Percentiles rank a stretch among this genome's conserved stretches.
These are phyloP conservation scores for Aegypius monachus DNA, from an alignment of 2,113 vertebrate species.

Conservation along the genomic window DNA sequence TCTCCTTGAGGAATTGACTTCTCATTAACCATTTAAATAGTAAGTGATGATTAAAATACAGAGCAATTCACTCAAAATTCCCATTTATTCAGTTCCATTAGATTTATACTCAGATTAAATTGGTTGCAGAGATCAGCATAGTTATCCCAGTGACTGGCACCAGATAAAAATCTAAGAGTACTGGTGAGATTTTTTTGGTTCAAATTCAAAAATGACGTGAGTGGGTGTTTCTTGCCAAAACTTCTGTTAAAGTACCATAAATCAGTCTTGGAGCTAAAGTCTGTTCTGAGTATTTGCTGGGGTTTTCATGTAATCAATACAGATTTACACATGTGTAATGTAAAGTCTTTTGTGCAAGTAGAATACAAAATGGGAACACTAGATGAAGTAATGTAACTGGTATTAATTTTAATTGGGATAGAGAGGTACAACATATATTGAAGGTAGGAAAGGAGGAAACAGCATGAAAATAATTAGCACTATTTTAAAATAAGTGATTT, in stretches of 20 bases:
- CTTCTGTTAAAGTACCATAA: neutral
- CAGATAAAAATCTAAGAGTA: constrained; percentile 21
- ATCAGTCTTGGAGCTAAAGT: neutral
- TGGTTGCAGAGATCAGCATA: neutral
- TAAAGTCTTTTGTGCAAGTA: neutral
- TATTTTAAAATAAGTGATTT: neutral
- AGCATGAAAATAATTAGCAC: constrained; percentile 12
- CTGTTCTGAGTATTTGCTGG: neutral
- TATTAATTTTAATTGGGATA: neutral
- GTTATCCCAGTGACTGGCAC: neutral
- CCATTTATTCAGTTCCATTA: neutral
- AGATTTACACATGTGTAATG: neutral
- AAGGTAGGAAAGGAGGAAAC: neutral
- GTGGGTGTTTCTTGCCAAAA: neutral
- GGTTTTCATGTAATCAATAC: neutral
- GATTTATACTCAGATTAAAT: constrained; percentile 7
- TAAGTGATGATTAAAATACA: constrained; percentile 46
- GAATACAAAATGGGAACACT: neutral
- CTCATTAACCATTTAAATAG: constrained; percentile 39
- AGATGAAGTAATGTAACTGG: neutral
- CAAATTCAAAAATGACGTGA: neutral
- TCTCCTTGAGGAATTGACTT: neutral
- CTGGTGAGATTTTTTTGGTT: neutral
- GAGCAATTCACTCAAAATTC: neutral
- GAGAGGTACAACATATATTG: neutral